Evolutionary conservation across 2,113 vertebrate species (phyloP), one percentile per base, ranked within the genome.

Genomic region (Stigmatopora nigra): DNA sequence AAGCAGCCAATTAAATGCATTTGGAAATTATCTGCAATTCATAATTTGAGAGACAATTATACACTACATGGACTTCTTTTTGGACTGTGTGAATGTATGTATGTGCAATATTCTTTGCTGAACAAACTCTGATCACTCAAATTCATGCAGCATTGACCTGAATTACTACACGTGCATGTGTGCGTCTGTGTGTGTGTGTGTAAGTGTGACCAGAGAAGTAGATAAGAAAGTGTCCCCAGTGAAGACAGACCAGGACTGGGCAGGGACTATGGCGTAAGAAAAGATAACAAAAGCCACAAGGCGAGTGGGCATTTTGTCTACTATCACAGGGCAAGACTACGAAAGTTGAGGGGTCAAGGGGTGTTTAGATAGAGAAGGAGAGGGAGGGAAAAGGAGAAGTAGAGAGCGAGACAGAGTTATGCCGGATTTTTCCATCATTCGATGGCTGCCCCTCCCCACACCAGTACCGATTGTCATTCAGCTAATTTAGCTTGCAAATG

Each of bases 221-320:
- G 82, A 86, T 81, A 82, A 73, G 69, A 72, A 81, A 77, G 82
- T 79, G 38, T 64, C 47, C 58, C 61, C 63, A 65, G 73, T 36
- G 73, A 79, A 61, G 76, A 81, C 73, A 78, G 81, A 67, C 67
- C 49, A 47, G 57, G 76, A 78, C 71, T 78, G 81, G 67, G 55
- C 66, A 25, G 1, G 36, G 61, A 31, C 49, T 58, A 62, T 57
- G 41, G 51, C 67, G 46, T 14, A 59, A 64, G 67, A 56, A 48
- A 49, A 76, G 84, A 82, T 84, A 85, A 82, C 73, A 68, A 48
- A 67, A 38, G 35, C 12, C 3, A 11, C 67, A 20, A 48, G 17
- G 48, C 73, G 25, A 61, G 60, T 69, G n/a, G 69, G 68, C 55
- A 7, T 5, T 22, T 25, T 63, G 51, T 0, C 7, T 22, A 38